Conservation (phyloP, 1,140 invertebrate genomes). For the silkworm (Bombyx mori) region DNA sequence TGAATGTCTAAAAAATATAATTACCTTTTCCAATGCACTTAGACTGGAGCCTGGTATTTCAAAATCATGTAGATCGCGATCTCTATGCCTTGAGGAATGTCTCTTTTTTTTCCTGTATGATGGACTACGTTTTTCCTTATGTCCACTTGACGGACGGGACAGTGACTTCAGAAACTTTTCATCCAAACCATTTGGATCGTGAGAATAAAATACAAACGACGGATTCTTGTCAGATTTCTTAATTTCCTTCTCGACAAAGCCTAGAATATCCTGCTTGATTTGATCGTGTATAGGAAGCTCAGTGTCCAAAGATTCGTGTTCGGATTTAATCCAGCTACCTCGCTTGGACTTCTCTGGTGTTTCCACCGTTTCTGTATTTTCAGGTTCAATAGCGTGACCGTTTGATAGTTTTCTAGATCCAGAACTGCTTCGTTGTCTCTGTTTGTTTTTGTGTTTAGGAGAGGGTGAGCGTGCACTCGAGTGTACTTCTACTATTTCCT, state of each 20-base stretch:
- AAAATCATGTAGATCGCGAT: slow-evolving; percentile 65
- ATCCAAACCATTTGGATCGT: slow-evolving; percentile 64
- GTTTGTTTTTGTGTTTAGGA: slow-evolving; percentile 44
- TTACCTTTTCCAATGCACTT: slow-evolving; percentile 66
- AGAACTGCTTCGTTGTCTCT: slow-evolving; percentile 37
- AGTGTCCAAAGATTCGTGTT: slow-evolving; percentile 70
- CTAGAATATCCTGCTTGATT: slow-evolving; percentile 73
- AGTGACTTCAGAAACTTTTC: slow-evolving; percentile 59
- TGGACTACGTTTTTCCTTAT: slow-evolving; percentile 64
- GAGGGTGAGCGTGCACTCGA: slow-evolving; percentile 49
- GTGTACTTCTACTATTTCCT: slow-evolving; percentile 59
- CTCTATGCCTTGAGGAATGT: slow-evolving; percentile 62
- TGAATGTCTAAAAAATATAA: background rate
- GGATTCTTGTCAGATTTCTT: slow-evolving; percentile 69
- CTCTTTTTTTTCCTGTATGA: slow-evolving; percentile 67
- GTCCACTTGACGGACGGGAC: slow-evolving; percentile 59
- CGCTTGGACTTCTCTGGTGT: slow-evolving; percentile 25
- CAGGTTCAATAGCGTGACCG: slow-evolving; percentile 34
- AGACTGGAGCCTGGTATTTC: slow-evolving; percentile 67
- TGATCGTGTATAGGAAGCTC: slow-evolving; percentile 70
- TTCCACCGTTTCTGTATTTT: slow-evolving; percentile 17
- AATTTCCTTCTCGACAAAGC: slow-evolving; percentile 74
- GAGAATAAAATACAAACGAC: slow-evolving; percentile 65
- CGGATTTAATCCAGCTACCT: slow-evolving; percentile 64
- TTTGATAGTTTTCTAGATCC: slow-evolving; percentile 56